A percentile compares a stretch with the other conserved stretches of the same genome.
Evolutionary conservation across 2,113 vertebrate genomes (phyloP).

Genomic region (Picathartes gymnocephalus): DNA sequence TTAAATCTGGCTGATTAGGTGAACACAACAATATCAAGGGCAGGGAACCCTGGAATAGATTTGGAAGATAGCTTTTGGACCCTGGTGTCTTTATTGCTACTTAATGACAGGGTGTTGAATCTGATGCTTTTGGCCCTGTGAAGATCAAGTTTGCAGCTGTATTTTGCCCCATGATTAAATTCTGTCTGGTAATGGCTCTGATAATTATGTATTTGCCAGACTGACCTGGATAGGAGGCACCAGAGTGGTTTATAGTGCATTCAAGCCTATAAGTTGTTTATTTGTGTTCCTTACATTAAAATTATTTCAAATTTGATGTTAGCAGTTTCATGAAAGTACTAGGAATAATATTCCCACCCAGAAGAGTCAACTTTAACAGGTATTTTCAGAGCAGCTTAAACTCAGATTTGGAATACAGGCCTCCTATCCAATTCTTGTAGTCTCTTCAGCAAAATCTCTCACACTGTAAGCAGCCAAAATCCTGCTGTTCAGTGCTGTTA

Average conservation of each 20-base stretch:
- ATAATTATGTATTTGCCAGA: not conserved
- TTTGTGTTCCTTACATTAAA: not conserved
- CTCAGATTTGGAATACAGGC: not conserved
- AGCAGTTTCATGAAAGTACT: not conserved
- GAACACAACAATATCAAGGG: not conserved
- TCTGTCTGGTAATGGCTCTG: not conserved
- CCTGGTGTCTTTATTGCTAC: not conserved
- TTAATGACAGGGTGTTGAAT: not conserved
- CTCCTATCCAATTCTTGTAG: not conserved
- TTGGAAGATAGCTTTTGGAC: not conserved
- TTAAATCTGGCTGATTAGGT: not conserved
- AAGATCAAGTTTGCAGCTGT: not conserved
- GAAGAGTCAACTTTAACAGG: slow-evolving; percentile 3
- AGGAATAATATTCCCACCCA: not conserved
- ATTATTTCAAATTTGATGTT: not conserved
- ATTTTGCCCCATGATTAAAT: not conserved
- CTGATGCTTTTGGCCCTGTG: not conserved
- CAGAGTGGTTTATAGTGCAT: not conserved
- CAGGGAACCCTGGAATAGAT: not conserved
- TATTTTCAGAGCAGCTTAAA: not conserved
- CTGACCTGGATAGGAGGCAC: not conserved
- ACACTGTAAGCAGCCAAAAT: not conserved
- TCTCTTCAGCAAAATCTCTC: not conserved
- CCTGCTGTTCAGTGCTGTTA: not conserved
- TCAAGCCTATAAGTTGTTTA: not conserved